phyloP scores from a whole-genome alignment of 2,113 vertebrate species.

The Eidolon helvum region DNA sequence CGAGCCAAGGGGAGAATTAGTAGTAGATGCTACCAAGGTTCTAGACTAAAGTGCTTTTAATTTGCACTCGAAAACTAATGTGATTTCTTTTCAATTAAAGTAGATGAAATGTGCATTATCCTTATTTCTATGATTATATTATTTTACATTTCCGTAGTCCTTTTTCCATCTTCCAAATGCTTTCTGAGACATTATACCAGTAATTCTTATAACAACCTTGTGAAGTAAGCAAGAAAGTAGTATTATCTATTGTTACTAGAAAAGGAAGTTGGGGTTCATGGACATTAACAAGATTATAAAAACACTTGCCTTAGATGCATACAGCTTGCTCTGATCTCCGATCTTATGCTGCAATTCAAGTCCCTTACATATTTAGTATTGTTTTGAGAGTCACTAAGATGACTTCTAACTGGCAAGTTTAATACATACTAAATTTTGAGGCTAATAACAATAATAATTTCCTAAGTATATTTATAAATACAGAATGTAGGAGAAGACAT shows the following conservation, averaged over 20 bases:
- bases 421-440: neutral
- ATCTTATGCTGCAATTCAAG: neutral
- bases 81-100: slow-evolving; percentile 5
- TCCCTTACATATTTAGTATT: neutral
- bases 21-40: slow-evolving; percentile 40
- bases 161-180: neutral
- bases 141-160: neutral
- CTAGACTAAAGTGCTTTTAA: slow-evolving; percentile 32
- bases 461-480: neutral
- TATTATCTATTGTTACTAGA: neutral
- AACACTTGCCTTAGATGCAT: neutral
- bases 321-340: neutral
- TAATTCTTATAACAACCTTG: neutral
- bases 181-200: neutral
- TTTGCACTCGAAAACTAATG: slow-evolving; percentile 17
- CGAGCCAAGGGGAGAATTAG: neutral
- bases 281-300: neutral
- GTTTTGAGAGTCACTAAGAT: neutral
- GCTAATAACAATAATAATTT: neutral
- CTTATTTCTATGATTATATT: neutral
- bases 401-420: neutral
- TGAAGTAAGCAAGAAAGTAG: neutral
- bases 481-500: neutral
- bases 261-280: neutral
- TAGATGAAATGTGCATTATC: neutral